Conservation (phyloP, 2,113 vertebrate genomes). For the Colaptes auratus region DNA sequence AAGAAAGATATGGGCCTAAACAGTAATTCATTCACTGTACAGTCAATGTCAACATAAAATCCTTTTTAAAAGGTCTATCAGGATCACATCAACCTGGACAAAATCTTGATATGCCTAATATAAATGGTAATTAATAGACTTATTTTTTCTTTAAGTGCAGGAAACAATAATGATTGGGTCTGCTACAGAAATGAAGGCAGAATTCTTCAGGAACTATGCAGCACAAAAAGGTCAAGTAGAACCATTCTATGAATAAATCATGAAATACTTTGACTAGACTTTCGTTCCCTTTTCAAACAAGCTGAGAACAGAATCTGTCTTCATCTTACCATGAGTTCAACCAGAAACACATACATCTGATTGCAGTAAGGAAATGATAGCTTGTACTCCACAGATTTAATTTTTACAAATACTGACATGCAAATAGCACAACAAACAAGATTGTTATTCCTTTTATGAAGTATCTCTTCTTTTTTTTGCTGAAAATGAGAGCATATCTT, state of each 20-base stretch:
- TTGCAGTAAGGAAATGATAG: background rate
- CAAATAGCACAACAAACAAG: background rate
- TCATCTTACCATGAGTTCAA: background rate
- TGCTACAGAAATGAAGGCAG: background rate
- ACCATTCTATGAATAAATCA: background rate
- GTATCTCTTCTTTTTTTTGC: background rate
- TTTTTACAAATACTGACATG: background rate
- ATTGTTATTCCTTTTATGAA: background rate
- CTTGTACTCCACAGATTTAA: background rate
- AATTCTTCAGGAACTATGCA: slow-evolving; percentile 10
- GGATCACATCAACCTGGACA: background rate
- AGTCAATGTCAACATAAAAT: background rate
- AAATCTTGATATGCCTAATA: background rate
- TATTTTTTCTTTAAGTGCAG: background rate
- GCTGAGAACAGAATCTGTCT: background rate
- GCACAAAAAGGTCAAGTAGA: slow-evolving; percentile 15
- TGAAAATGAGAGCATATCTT: background rate
- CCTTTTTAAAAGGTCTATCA: background rate
- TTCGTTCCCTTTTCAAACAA: background rate
- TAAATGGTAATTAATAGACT: slow-evolving; percentile 30
- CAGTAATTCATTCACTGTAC: background rate
- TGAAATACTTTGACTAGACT: background rate
- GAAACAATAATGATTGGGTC: background rate
- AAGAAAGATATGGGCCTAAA: background rate
- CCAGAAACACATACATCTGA: rapidly evolving